Percentiles rank a stretch among this genome's conserved stretches.
Evolutionary conservation across 1,140 invertebrate genomes (phyloP).

Genomic region (Ephestia elutella): DNA sequence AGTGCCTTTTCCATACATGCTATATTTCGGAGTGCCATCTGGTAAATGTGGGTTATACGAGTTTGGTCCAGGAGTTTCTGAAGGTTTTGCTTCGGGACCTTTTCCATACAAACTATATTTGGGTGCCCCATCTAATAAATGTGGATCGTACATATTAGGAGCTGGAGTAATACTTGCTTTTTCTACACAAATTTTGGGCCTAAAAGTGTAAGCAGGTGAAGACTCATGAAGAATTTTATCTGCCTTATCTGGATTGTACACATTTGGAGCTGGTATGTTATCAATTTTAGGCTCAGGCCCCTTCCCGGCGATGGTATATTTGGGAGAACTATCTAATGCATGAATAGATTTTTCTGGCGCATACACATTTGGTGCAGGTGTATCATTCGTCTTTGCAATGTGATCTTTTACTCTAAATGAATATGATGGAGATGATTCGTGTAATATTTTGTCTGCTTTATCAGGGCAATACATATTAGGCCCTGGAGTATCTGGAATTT

Average conservation of each 20-base stretch:
- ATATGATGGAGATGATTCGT: conserved; percentile 80
- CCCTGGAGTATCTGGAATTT: conserved; percentile 79
- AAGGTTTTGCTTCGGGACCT: conserved; percentile 71
- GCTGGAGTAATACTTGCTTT: conserved; percentile 73
- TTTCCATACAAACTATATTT: conserved; percentile 82
- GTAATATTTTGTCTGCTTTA: conserved; percentile 78
- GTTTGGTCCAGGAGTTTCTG: conserved; percentile 68
- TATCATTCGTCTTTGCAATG: conserved; percentile 55
- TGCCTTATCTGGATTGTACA: conserved; percentile 79
- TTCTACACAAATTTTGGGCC: conserved; percentile 73
- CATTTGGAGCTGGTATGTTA: conserved; percentile 77
- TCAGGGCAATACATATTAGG: conserved; percentile 84
- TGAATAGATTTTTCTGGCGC: conserved; percentile 82
- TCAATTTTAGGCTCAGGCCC: conserved; percentile 67
- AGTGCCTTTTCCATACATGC: conserved; percentile 74
- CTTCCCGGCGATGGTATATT: conserved; percentile 80
- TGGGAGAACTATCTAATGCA: conserved; percentile 78
- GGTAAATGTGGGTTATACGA: conserved; percentile 63
- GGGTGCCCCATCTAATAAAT: conserved; percentile 79
- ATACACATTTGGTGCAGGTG: conserved; percentile 78
- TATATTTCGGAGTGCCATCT: conserved; percentile 75
- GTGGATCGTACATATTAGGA: conserved; percentile 83
- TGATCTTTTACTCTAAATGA: conserved; percentile 80
- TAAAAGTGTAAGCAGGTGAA: conserved; percentile 78
- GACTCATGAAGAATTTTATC: conserved; percentile 77